These are phyloP conservation scores for Megathymus violae DNA, from an alignment of 1,140 invertebrate genomes.

Conservation along the genomic window DNA sequence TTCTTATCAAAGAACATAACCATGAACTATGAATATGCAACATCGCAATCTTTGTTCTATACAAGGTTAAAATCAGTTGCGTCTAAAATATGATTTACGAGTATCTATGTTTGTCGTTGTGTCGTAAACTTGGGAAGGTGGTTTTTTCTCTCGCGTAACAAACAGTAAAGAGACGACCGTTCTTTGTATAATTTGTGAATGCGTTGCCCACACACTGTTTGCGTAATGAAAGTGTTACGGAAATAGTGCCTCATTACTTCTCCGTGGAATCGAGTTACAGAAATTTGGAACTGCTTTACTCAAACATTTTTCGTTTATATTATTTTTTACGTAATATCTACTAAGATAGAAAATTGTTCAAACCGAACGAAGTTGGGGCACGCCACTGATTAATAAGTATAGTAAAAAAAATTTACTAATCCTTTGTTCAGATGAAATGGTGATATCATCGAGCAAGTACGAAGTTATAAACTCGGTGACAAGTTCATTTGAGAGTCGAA, in stretches of 20 bases:
- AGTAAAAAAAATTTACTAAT: background rate
- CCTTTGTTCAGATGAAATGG: slow-evolving; percentile 88
- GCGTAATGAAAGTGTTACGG: slow-evolving; percentile 27
- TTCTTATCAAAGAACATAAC: too few species aligned
- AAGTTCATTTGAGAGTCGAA: slow-evolving; percentile 92
- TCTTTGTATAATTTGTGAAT: slow-evolving; percentile 29
- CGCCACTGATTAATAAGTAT: too few species aligned
- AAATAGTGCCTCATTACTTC: slow-evolving; percentile 1
- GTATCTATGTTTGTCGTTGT: slow-evolving; percentile 3
- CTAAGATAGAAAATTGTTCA: too few species aligned
- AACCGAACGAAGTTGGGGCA: too few species aligned
- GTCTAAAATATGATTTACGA: background rate
- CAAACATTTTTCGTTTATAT: too few species aligned
- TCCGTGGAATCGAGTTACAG: too few species aligned
- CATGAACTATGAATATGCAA: background rate
- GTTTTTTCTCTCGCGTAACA: slow-evolving; percentile 14
- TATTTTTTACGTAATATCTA: too few species aligned
- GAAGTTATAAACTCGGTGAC: slow-evolving; percentile 89
- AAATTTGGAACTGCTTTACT: too few species aligned
- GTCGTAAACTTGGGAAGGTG: slow-evolving; percentile 20
- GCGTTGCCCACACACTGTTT: slow-evolving; percentile 17
- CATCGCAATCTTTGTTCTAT: background rate
- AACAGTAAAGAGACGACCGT: slow-evolving; percentile 30
- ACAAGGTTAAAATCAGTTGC: background rate
- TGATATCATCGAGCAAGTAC: slow-evolving; percentile 92